Base-by-base conservation (phyloP, 1,140 invertebrate species). In the Neelides sp. region DNA sequence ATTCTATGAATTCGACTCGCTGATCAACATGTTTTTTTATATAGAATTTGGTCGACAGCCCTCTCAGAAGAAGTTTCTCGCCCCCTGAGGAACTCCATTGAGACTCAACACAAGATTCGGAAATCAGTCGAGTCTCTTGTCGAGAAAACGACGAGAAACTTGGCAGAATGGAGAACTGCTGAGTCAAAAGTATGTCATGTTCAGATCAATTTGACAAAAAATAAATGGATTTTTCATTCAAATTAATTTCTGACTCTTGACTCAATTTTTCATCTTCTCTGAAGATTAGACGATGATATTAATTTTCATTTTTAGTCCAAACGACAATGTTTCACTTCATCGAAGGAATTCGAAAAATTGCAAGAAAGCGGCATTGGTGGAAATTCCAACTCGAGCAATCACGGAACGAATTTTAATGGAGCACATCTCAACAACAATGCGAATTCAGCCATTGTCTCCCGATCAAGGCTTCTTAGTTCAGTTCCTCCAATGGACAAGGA, bases 1-100 rank as follows among this genome's bases (percentile, higher is more conserved):
- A n/a, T n/a, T n/a, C n/a, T n/a, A n/a, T n/a, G n/a, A n/a, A n/a
- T n/a, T n/a, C n/a, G n/a, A n/a, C n/a, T n/a, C n/a, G n/a, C n/a
- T n/a, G n/a, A n/a, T n/a, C n/a, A n/a, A n/a, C n/a, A n/a, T 49
- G 48, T 50, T 52, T 48, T 44, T 62, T 36, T 47, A 64, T 69
- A 15, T 63, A 82, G 82, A 65, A 76, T 79, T 64, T 76, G 88
- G 66, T 80, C 83, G 46, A 73, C 74, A 48, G 76, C 83, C 15
- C 68, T 95, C 4, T 69, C 78, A 44, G 90, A 94, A 59, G 89
- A 94, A 65, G 75, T 93, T 36, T 83, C 86, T 10, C 90, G 90
- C 71, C 90, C 90, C 37, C 72, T 94, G 54, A 83, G 83, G 56
- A 69, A 66, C 27, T 67, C 79, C 10, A 70, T 74, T 19, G 78